These are phyloP conservation scores for Bombylius major DNA, from an alignment of 2,888 invertebrate genomes.

Conservation along the genomic window DNA sequence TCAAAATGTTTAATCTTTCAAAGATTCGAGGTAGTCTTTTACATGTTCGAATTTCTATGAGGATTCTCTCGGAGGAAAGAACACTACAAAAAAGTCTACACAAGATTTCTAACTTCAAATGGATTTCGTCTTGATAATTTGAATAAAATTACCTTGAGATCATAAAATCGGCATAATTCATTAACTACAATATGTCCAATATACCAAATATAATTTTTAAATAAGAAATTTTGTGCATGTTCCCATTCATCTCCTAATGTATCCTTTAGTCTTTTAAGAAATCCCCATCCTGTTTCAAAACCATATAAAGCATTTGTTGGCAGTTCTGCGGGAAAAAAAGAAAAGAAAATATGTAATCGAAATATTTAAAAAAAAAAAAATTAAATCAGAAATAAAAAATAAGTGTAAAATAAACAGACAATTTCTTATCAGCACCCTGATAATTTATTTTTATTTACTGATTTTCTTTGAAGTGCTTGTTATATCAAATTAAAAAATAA, in stretches of 20 bases:
- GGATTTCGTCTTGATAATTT: too few species aligned
- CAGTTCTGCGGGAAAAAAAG: constrained; percentile 16
- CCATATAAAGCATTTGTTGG: constrained; percentile 19
- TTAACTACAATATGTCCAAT: constrained; percentile 24
- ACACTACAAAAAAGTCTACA: too few species aligned
- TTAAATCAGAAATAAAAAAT: background rate
- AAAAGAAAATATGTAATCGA: background rate
- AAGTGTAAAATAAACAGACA: background rate
- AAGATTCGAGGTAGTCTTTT: too few species aligned
- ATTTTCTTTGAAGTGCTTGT: too few species aligned
- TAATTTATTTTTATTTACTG: too few species aligned
- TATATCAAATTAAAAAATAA: background rate
- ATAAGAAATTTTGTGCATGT: constrained; percentile 25
- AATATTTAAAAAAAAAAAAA: background rate
- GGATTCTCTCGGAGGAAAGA: too few species aligned
- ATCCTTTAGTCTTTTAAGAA: constrained; percentile 26
- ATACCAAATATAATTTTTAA: constrained; percentile 27
- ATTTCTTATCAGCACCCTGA: too few species aligned
- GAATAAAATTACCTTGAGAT: constrained; percentile 5
- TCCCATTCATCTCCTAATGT: constrained; percentile 32
- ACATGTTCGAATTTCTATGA: too few species aligned
- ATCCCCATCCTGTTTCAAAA: constrained; percentile 25
- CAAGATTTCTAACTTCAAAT: too few species aligned
- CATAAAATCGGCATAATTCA: constrained; percentile 10
- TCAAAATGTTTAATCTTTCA: too few species aligned